Evolutionary conservation across 2,888 invertebrate genomes (phyloP).

Genomic region (Campoplex capitator): DNA sequence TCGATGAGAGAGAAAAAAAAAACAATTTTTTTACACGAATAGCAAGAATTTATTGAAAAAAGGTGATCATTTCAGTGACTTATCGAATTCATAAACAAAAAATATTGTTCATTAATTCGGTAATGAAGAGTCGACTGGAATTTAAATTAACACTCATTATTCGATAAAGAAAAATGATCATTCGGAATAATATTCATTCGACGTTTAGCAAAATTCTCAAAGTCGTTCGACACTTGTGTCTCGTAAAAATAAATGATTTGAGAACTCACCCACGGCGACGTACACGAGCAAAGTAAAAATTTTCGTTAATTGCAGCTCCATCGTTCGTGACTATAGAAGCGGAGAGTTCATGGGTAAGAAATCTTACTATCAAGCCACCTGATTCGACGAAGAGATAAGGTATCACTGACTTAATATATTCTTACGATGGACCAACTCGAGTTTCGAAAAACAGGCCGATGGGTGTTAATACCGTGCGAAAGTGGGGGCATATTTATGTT

Average conservation of each 20-base stretch:
- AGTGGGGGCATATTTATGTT: conserved; percentile 50
- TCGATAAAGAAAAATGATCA: too few relatives aligned
- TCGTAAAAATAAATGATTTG: background rate
- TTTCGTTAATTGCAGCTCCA: conserved; percentile 39
- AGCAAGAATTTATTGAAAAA: background rate
- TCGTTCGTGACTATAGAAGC: conserved; percentile 39
- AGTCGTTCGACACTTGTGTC: background rate
- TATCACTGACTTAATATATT: conserved; percentile 72
- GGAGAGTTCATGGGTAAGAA: conserved; percentile 50
- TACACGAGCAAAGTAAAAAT: conserved; percentile 39
- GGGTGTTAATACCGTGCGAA: conserved; percentile 58
- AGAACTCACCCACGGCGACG: conserved; percentile 57
- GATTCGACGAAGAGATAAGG: conserved; percentile 70
- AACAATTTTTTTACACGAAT: background rate
- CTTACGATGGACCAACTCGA: conserved; percentile 66
- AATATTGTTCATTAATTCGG: background rate
- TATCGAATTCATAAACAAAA: background rate
- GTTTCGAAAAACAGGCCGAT: conserved; percentile 59
- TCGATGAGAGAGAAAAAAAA: background rate
- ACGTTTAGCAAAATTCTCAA: background rate
- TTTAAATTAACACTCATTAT: background rate
- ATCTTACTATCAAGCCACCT: conserved; percentile 56
- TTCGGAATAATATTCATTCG: too few relatives aligned
- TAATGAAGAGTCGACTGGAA: background rate
- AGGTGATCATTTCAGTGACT: background rate